phyloP scores from a whole-genome alignment of 2,888 invertebrate genomes.

The Eristalinus sepulchralis region DNA sequence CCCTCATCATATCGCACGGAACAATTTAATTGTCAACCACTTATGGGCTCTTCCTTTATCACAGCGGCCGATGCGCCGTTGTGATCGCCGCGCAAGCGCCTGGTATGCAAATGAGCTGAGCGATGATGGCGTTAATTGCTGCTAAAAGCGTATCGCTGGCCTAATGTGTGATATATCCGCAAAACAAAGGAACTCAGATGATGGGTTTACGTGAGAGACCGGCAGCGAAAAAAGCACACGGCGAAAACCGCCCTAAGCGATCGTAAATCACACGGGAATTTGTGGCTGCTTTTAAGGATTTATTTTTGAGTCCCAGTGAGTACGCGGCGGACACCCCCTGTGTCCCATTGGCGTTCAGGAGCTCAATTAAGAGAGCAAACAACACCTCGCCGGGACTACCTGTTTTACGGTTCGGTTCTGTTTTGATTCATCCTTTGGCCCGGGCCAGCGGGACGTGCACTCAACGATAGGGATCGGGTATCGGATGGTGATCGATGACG shows the following conservation, averaged over 20 bases:
- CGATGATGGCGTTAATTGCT: conserved; percentile 60
- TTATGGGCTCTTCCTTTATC: conserved; percentile 27
- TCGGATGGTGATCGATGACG: neutral
- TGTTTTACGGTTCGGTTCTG: conserved; percentile 66
- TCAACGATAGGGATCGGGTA: neutral
- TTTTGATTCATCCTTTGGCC: conserved; percentile 56
- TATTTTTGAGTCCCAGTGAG: conserved; percentile 27
- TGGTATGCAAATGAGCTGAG: conserved; percentile 55
- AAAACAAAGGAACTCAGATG: conserved; percentile 46
- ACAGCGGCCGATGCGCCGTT: neutral
- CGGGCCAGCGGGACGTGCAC: conserved; percentile 20
- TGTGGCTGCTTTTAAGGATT: conserved; percentile 29
- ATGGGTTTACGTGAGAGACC: conserved; percentile 12
- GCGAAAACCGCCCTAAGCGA: neutral
- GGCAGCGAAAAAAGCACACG: conserved; percentile 1
- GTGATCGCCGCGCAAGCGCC: neutral
- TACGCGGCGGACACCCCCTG: conserved; percentile 13
- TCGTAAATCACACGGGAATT: conserved; percentile 60
- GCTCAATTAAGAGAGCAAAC: conserved; percentile 71
- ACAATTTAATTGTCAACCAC: conserved; percentile 52
- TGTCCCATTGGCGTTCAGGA: conserved; percentile 55
- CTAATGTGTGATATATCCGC: conserved; percentile 21
- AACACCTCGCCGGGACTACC: conserved; percentile 67
- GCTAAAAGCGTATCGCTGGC: conserved; percentile 51
- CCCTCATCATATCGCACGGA: conserved; percentile 40